Percentiles rank a stretch among this genome's conserved stretches.
Conservation (phyloP, 2,797 vertebrate species). For the Tarsius wallacei region DNA sequence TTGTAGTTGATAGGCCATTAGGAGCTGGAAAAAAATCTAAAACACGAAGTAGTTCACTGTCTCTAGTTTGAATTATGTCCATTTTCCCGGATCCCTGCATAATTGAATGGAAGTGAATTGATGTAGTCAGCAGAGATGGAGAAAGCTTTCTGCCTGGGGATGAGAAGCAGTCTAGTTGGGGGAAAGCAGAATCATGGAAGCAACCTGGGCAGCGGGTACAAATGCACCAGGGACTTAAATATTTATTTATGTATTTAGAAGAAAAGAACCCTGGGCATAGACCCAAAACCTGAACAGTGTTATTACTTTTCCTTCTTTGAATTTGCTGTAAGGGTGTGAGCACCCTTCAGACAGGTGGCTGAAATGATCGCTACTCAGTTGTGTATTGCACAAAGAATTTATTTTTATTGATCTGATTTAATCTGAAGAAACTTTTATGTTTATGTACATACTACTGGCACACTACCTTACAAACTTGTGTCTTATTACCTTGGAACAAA, state of each 20-base stretch:
- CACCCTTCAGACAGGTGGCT: slow-evolving; percentile 61
- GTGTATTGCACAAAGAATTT: background rate
- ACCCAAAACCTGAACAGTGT: slow-evolving; percentile 38
- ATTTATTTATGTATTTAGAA: slow-evolving; percentile 72
- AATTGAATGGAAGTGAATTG: slow-evolving; percentile 27
- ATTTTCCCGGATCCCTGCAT: slow-evolving; percentile 40
- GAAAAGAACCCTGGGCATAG: slow-evolving; percentile 44
- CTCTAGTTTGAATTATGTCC: slow-evolving; percentile 45
- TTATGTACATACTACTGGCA: background rate
- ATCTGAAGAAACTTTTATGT: slow-evolving; percentile 36
- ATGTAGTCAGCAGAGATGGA: background rate
- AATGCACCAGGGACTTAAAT: slow-evolving; percentile 24
- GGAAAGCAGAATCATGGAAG: background rate
- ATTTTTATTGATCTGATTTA: slow-evolving; percentile 57
- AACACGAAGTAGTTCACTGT: slow-evolving; percentile 2
- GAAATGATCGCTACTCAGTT: background rate
- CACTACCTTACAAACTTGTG: slow-evolving; percentile 8
- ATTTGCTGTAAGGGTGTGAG: slow-evolving; percentile 29
- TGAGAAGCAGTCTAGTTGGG: background rate
- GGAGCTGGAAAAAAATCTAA: slow-evolving; percentile 6
- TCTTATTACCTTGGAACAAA: background rate
- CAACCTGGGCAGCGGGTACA: background rate
- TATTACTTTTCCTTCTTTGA: slow-evolving; percentile 38
- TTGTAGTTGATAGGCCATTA: slow-evolving; percentile 46
- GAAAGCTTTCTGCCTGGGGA: background rate